Evolutionary conservation across 1,140 invertebrate genomes (phyloP).

Genomic region (Helicorthomorpha holstii): DNA sequence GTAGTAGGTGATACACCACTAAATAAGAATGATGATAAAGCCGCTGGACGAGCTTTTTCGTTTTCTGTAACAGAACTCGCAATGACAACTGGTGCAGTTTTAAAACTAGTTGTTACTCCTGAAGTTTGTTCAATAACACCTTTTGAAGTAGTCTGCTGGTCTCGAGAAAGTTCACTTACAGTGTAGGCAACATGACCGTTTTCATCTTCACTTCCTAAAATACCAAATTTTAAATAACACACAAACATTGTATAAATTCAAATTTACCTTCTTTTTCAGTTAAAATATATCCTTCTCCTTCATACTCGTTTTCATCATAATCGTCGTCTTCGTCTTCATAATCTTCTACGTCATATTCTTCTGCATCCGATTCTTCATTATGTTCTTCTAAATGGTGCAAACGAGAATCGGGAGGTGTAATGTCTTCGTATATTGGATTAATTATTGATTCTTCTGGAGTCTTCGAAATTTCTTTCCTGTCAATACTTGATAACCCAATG

Average conservation of each 20-base stretch:
- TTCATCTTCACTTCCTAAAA: too few species aligned
- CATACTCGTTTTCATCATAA: constrained; percentile 5
- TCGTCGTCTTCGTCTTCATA: constrained; percentile 10
- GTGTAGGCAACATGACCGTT: too few species aligned
- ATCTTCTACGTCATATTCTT: constrained; percentile 8
- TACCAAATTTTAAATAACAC: too few species aligned
- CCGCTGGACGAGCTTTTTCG: background rate
- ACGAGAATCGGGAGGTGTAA: too few species aligned
- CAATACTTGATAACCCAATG: too few species aligned
- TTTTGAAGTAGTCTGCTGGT: background rate
- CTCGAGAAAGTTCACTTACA: too few species aligned
- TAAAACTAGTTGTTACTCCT: background rate
- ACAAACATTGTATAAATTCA: background rate
- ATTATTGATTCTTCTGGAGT: too few species aligned
- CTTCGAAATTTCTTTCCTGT: too few species aligned
- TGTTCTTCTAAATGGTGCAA: too few species aligned
- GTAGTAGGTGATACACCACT: background rate
- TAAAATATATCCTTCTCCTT: background rate
- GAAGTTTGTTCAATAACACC: background rate
- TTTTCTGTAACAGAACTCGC: background rate
- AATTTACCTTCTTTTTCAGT: background rate
- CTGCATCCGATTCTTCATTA: constrained; percentile 10
- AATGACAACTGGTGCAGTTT: background rate
- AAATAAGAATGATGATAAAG: background rate
- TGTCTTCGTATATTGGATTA: too few species aligned